Conservation (phyloP, 2,888 invertebrate species). For the Cantharis lateralis region DNA sequence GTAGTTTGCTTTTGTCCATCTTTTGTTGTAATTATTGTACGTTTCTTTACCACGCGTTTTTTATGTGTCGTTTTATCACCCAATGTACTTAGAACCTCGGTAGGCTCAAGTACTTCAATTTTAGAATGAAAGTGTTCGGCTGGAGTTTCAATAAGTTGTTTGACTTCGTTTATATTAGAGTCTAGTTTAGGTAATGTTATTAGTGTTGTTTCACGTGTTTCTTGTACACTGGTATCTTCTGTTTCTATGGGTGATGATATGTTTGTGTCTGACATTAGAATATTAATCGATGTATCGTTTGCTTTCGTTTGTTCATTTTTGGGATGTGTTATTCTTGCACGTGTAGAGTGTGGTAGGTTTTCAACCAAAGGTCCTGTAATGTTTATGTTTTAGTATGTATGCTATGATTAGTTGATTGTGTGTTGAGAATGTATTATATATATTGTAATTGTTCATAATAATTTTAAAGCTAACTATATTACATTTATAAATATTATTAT, state of each 20-base stretch:
- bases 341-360: slow-evolving; percentile 52
- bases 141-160: slow-evolving; percentile 44
- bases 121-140: too few relatives aligned
- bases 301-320: slow-evolving; percentile 40
- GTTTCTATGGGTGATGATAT: slow-evolving; percentile 38
- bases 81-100: slow-evolving; percentile 35
- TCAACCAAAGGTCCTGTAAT: slow-evolving; percentile 55
- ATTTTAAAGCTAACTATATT: neutral
- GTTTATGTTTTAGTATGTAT: slow-evolving; percentile 18
- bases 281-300: slow-evolving; percentile 50
- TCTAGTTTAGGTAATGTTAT: slow-evolving; percentile 48
- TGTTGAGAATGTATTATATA: slow-evolving; percentile 38
- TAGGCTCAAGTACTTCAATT: slow-evolving; percentile 36
- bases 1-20: slow-evolving; percentile 48
- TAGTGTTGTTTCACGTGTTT: neutral
- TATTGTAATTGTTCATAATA: slow-evolving; percentile 6
- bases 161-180: slow-evolving; percentile 49
- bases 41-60: slow-evolving; percentile 45
- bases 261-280: slow-evolving; percentile 47
- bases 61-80: slow-evolving; percentile 40
- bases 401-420: slow-evolving; percentile 33
- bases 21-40: slow-evolving; percentile 33
- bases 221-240: slow-evolving; percentile 64
- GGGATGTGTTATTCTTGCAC: slow-evolving; percentile 43
- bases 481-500: neutral